Evolutionary conservation across 2,888 invertebrate genomes (phyloP), one percentile per base, ranked within the genome.

Genomic region (Dasypolia templi): DNA sequence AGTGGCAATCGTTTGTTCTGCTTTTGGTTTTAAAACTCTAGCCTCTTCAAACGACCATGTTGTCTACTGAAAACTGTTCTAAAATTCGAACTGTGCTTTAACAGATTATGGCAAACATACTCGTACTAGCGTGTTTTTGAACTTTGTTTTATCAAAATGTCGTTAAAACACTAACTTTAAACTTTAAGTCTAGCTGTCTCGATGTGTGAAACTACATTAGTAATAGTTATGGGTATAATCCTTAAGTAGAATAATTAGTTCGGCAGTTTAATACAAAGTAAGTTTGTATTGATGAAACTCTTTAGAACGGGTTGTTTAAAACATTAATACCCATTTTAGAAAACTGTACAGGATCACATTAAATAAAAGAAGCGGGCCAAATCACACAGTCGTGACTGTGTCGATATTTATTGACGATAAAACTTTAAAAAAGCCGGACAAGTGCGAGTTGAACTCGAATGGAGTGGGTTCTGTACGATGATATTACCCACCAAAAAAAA

Each of bases 171-270:
- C 46, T 42, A 32, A 76, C 51, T 71, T 58, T n/a, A 39, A 53
- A 66, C 44, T 61, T 74, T 26, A 29, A 76, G 46, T 56, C 44
- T 65, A 55, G 32, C 35, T 68, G 42, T 61, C 53, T 56, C 12
- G 39, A 59, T 42, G 49, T 55, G 53, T 63, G 12, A 69, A 72
- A 73, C 59, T 72, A 69, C 39, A 65, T 73, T 75, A 72, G 64
- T 78, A 63, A 55, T 56, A 71, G 75, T 69, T 49, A n/a, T 29
- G 26, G n/a, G 39, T 42, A 69, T 79, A 68, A 75, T 75, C 72
- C 65, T 59, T 75, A 70, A 74, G 63, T 74, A 74, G 67, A 71
- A 46, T 65, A 26, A 32, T 32, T 44, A 82, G 76, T 83, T 82
- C 32, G 32, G 42, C 35, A 73, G 69, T 76, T 79, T 59, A 35